A percentile compares a stretch with the other conserved stretches of the same genome.
These are phyloP conservation scores for Eurytoma californica DNA, from an alignment of 2,888 invertebrate species.

Conservation along the genomic window DNA sequence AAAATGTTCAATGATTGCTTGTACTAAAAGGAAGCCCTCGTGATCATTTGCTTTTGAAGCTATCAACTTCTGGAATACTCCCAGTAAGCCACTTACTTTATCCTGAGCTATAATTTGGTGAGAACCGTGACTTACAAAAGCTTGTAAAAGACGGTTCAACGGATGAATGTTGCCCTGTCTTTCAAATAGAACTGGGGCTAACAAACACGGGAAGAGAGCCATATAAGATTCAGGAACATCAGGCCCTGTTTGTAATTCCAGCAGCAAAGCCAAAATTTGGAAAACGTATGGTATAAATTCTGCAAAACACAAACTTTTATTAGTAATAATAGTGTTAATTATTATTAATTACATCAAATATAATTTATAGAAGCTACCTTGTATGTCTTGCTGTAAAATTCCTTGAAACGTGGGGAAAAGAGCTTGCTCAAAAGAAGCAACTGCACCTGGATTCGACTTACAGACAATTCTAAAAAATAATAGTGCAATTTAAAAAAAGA, in stretches of 20 bases:
- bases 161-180: conserved; percentile 95
- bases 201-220: conserved; percentile 90
- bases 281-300: conserved; percentile 99
- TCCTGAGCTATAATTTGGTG: conserved; percentile 82
- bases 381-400: conserved; percentile 94
- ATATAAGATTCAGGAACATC: conserved; percentile 89
- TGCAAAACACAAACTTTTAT: conserved; percentile 71
- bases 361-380: conserved; percentile 78
- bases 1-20: conserved; percentile 88
- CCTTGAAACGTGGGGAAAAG: conserved; percentile 97
- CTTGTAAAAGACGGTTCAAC: conserved; percentile 91
- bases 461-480: conserved; percentile 84
- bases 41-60: conserved; percentile 97
- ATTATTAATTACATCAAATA: not conserved
- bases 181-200: conserved; percentile 95
- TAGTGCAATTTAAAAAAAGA: not conserved
- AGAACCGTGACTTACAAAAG: conserved; percentile 86
- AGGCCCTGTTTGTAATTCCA: conserved; percentile 83
- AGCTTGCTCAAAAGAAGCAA: conserved; percentile 91
- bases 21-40: conserved; percentile 95
- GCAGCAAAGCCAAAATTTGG: conserved; percentile 93
- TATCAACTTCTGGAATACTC: conserved; percentile 97
- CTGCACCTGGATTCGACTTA: conserved; percentile 85
- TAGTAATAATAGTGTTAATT: not conserved
- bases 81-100: conserved; percentile 89